Conservation (phyloP, 2,113 vertebrate species). For the Odontophorus gujanensis region DNA sequence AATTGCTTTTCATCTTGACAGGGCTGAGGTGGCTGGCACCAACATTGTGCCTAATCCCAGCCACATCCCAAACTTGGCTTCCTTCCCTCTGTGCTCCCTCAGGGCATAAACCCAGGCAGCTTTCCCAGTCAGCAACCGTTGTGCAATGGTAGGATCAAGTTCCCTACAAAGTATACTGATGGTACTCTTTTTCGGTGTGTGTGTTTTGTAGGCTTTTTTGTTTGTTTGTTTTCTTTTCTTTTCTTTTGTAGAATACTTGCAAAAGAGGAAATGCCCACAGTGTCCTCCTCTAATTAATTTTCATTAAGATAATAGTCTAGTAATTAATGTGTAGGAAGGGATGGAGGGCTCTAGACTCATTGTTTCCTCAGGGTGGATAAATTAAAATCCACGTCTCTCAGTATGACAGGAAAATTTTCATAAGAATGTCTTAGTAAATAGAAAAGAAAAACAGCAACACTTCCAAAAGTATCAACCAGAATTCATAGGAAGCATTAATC, state of each 20-base stretch:
- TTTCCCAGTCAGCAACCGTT: not conserved
- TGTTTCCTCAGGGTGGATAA: accelerated
- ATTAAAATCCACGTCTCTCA: not conserved
- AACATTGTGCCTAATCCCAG: not conserved
- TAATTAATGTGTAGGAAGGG: not conserved
- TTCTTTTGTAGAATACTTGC: not conserved
- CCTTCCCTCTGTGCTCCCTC: not conserved
- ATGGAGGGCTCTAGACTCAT: not conserved
- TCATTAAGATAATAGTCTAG: not conserved
- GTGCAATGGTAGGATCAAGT: accelerated
- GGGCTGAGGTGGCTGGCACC: not conserved
- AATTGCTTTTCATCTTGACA: not conserved
- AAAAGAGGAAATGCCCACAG: accelerated
- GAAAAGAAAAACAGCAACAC: not conserved
- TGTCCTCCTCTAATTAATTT: not conserved
- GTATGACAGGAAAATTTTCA: not conserved
- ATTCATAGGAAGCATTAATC: not conserved
- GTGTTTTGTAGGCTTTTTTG: too few species aligned
- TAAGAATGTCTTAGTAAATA: not conserved
- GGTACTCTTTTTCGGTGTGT: too few species aligned
- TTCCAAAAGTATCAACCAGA: not conserved
- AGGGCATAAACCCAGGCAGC: not conserved
- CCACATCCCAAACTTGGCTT: not conserved
- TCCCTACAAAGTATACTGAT: not conserved
- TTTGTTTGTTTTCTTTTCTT: too few species aligned